phyloP scores from a whole-genome alignment of 2,888 invertebrate species.

The Leptinotarsa rubiginosa region DNA sequence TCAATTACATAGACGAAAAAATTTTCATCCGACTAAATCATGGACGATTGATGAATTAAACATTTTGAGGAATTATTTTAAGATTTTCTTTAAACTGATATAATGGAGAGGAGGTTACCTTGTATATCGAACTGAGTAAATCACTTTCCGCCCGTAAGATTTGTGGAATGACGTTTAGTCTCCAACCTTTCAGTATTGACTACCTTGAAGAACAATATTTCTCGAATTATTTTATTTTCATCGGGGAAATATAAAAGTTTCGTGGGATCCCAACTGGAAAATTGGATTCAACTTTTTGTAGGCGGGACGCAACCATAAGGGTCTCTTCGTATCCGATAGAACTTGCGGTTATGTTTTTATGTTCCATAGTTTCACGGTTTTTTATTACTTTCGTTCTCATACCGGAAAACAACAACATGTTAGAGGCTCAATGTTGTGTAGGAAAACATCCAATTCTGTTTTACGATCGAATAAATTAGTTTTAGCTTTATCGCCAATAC shows the following conservation, averaged over 20 bases:
- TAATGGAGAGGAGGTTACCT: too few relatives aligned
- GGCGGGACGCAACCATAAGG: slow-evolving; percentile 10
- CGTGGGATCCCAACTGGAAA: slow-evolving; percentile 62
- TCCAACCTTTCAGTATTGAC: neutral
- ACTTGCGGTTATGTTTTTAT: slow-evolving; percentile 40
- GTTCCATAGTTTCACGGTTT: slow-evolving; percentile 39
- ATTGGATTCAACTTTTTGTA: slow-evolving; percentile 63
- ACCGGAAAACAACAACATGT: slow-evolving; percentile 39
- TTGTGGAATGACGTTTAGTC: neutral
- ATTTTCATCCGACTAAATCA: too few relatives aligned
- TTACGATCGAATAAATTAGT: slow-evolving; percentile 33
- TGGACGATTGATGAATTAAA: too few relatives aligned
- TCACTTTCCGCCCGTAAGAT: neutral
- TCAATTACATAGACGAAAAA: too few relatives aligned
- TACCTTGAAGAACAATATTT: slow-evolving; percentile 57
- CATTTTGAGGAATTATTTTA: too few relatives aligned
- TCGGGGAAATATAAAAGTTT: slow-evolving; percentile 61
- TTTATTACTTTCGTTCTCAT: slow-evolving; percentile 33
- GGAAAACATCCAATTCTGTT: slow-evolving; percentile 37
- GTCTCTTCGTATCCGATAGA: slow-evolving; percentile 34
- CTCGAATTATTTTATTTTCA: slow-evolving; percentile 62
- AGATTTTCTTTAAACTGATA: too few relatives aligned
- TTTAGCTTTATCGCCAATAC: slow-evolving; percentile 29
- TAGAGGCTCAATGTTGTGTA: slow-evolving; percentile 35
- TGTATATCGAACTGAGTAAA: too few relatives aligned